Base-by-base conservation (phyloP, 2,113 vertebrate genomes). In the Ovis canadensis region DNA sequence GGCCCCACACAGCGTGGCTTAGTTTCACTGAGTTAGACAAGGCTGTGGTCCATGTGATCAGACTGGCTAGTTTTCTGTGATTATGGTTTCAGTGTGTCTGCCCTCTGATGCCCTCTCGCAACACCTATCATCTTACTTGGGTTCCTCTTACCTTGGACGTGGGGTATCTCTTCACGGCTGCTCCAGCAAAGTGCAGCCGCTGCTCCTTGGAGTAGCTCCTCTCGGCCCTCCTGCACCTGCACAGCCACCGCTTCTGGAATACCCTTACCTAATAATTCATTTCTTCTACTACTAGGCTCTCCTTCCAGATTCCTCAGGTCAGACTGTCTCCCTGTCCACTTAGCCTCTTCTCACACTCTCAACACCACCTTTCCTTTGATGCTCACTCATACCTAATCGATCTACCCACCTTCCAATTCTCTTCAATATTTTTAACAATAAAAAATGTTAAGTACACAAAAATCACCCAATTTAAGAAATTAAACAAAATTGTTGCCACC, bases 391-490 rank as follows among this genome's bases (percentile, higher is more conserved):
- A 36, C 10, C 43, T 21, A 77, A 50, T 33, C 1, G 0, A n/a
- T 31, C 25, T 50, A 82, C 6, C 21, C 27, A n/a, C 13, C 33
- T 74, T 86, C 60, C 11, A 92, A 14, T n/a, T 90, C 62, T 84
- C 27, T 71, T 60, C 17, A 17, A 36, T 16, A 29, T 57, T 45
- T 52, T 71, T 88, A 96, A 64, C 15, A 59, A 17, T 85, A 36
- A 92, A 91, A 88, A 52, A n/a, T 15, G 27, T 31, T 82, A 59
- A 40, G 10, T 21, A 40, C 7, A 45, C 21, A 62, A 29, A 84
- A 90, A 90, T 54, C 33, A 48, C 19, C 43, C 21, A 50, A 6
- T 31, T 83, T 90, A 84, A 96, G 16, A 90, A 45, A n/a, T 84
- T 80, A 92, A 52, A 17, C 50, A 52, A 15, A 45, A 86, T 27